Evolutionary conservation across 2,888 invertebrate genomes (phyloP).

Genomic region (Buathra laborator): DNA sequence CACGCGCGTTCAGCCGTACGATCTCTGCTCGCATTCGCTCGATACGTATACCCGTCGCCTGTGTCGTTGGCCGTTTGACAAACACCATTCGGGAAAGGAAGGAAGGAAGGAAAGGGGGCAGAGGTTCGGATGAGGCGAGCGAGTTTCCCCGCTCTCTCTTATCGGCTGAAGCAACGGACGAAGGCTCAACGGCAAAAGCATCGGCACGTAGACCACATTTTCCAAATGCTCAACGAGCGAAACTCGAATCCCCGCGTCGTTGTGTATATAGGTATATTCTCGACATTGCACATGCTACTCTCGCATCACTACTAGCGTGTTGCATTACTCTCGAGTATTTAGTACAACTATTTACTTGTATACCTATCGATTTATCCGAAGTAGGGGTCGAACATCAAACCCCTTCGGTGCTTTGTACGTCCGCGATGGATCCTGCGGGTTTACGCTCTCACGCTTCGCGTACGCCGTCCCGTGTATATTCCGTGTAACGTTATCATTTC

Average conservation of each 20-base stretch:
- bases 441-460: neutral
- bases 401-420: neutral
- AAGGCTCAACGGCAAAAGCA: conserved; percentile 44
- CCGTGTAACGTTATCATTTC: neutral
- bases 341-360: conserved; percentile 46
- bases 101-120: neutral
- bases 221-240: conserved; percentile 47
- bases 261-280: conserved; percentile 12
- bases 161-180: conserved; percentile 35
- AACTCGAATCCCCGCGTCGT: conserved; percentile 8
- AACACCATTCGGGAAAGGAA: conserved; percentile 25
- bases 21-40: conserved; percentile 53
- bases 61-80: conserved; percentile 58
- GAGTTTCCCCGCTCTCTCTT: conserved; percentile 43
- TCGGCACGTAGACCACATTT: conserved; percentile 57
- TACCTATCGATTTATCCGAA: conserved; percentile 52
- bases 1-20: conserved; percentile 55
- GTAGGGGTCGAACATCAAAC: conserved; percentile 17
- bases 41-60: conserved; percentile 17
- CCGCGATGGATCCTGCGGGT: neutral
- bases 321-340: conserved; percentile 41
- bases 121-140: conserved; percentile 13
- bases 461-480: neutral
- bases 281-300: neutral
- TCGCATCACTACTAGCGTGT: neutral